Base-by-base conservation (phyloP, 2,113 vertebrate species). In the Psittacara wagleri region DNA sequence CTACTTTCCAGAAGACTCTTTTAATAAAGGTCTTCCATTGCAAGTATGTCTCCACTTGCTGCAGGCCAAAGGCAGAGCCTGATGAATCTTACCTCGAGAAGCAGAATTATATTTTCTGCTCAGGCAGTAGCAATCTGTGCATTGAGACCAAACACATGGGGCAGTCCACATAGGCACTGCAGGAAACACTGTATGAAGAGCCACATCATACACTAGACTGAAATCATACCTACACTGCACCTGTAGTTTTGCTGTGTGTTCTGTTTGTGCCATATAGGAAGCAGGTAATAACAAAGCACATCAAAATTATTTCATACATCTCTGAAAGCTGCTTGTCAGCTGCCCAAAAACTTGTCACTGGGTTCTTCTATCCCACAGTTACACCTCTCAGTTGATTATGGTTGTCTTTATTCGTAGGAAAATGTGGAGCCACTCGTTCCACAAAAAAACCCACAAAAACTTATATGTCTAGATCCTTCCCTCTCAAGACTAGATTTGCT, bases 201-300 rank as follows among this genome's bases (percentile, higher is more conserved):
- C 10, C 29, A 78, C 0, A 0, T 63, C 48, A 19, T 51, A 66
- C 44, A 49, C 48, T 37, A 51, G 16, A 51, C 63, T 44, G 62
- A 62, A 73, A 1, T 1, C 15, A 14, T 27, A 35, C 11, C n/a
- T 29, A 37, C 15, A 13, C 11, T 1, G 0, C 27, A 35, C 11
- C 25, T 31, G 19, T 27, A 57, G 16, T 35, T 55, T 55, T 74
- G 62, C 33, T 51, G 10, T 7, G 2, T 39, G 43, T 54, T 49
- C 54, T 43, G 13, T 29, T 70, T 76, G 28, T 59, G 31, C n/a
- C 55, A 33, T n/a, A 8, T 29, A 28, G 16, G 17, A 19, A 67
- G 19, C 23, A 37, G 35, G 18, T 39, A 39, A 13, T 39, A 73
- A 51, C 17, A 39, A 19, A 17, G 33, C 24, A 79, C 17, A 23